These are phyloP conservation scores for Rutilus rutilus DNA, from an alignment of 2,113 vertebrate species.

Conservation along the genomic window DNA sequence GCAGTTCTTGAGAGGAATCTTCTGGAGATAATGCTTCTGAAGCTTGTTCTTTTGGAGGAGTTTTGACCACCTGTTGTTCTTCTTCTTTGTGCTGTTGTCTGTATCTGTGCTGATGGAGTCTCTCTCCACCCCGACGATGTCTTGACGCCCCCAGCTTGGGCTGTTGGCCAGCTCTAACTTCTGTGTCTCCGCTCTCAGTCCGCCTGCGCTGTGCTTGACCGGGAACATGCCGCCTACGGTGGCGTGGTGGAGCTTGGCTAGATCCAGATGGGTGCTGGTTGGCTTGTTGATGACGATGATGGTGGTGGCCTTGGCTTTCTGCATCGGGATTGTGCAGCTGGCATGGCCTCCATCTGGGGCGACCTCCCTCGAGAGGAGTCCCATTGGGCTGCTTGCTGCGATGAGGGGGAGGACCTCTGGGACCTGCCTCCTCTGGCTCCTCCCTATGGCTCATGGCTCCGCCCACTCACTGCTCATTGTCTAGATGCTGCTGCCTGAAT, in stretches of 20 bases:
- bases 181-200: conserved; percentile 46
- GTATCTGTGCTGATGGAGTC: conserved; percentile 66
- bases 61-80: conserved; percentile 7
- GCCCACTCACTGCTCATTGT: conserved; percentile 24
- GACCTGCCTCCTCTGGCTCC: conserved; percentile 59
- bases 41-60: conserved; percentile 43
- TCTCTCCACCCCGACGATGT: conserved; percentile 65
- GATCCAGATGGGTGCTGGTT: conserved; percentile 52
- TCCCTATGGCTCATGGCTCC: conserved; percentile 72
- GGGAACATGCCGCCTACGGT: conserved; percentile 61
- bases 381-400: conserved; percentile 63
- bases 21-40: conserved; percentile 59
- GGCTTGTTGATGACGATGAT: conserved; percentile 61
- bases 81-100: conserved; percentile 57
- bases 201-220: conserved; percentile 47
- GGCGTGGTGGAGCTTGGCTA: conserved; percentile 61
- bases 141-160: conserved; percentile 65
- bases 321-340: conserved; percentile 74
- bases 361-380: conserved; percentile 58
- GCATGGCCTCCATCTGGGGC: conserved; percentile 76
- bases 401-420: conserved; percentile 48
- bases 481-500: conserved; percentile 31
- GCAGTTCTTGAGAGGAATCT: conserved; percentile 50
- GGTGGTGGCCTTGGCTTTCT: conserved; percentile 55
- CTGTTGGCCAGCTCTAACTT: conserved; percentile 60